Evolutionary conservation across 2,113 vertebrate genomes (phyloP).

Genomic region (Barnardius zonarius): DNA sequence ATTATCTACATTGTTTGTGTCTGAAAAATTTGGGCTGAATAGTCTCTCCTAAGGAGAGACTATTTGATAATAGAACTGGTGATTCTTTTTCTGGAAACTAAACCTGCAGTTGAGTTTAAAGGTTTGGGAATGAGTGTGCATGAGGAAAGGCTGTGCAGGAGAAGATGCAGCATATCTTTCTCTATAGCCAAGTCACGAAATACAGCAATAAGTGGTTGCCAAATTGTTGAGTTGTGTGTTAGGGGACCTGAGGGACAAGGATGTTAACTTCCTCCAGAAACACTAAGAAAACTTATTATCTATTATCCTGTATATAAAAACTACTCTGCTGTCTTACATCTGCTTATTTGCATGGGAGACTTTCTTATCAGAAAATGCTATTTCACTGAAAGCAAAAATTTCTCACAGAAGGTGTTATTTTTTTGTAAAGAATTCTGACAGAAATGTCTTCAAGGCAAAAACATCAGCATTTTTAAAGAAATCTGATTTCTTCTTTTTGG

Average conservation of each 20-base stretch:
- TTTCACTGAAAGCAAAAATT: neutral
- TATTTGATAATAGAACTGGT: neutral
- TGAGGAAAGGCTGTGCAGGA: neutral
- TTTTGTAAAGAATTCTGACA: neutral
- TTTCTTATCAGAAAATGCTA: neutral
- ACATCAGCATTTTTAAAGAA: neutral
- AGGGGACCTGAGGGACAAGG: neutral
- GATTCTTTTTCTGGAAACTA: slow-evolving; percentile 2
- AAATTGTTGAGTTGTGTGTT: neutral
- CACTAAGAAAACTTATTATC: neutral
- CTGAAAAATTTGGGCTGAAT: neutral
- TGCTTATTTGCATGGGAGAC: neutral
- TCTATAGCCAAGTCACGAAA: neutral
- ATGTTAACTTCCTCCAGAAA: neutral
- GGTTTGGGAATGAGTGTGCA: neutral
- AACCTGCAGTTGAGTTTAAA: neutral
- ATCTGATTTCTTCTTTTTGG: neutral
- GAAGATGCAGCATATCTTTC: neutral
- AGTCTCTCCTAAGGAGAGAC: neutral
- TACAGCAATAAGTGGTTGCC: neutral
- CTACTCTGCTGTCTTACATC: neutral
- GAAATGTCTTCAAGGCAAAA: neutral
- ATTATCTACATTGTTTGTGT: neutral
- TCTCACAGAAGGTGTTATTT: neutral
- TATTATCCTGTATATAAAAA: neutral